These are phyloP conservation scores for Coranthus polyacanthus DNA, from an alignment of 2,797 vertebrate species.

Conservation along the genomic window DNA sequence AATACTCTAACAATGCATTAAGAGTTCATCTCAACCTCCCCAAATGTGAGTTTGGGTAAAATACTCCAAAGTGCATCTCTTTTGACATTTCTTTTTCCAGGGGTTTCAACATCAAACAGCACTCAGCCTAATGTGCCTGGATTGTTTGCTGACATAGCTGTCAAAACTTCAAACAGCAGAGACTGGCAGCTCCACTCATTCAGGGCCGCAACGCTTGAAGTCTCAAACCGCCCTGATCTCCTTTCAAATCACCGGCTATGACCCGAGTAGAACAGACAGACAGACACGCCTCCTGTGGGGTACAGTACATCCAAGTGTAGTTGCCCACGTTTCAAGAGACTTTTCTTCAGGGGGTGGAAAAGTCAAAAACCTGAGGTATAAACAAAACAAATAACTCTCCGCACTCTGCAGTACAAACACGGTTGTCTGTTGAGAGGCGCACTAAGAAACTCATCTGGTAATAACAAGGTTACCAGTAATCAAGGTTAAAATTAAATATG, in stretches of 20 bases:
- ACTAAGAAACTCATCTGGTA: slow-evolving; percentile 1
- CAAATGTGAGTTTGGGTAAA: slow-evolving; percentile 56
- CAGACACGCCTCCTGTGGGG: slow-evolving; percentile 76
- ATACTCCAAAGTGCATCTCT: slow-evolving; percentile 53
- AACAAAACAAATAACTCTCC: slow-evolving; percentile 63
- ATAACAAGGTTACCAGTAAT: slow-evolving; percentile 31
- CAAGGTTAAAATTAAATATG: slow-evolving; percentile 19
- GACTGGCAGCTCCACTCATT: slow-evolving; percentile 75
- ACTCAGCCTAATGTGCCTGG: slow-evolving; percentile 74
- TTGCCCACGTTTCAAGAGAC: slow-evolving; percentile 66
- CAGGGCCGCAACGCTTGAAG: slow-evolving; percentile 63
- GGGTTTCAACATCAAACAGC: slow-evolving; percentile 78
- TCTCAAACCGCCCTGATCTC: slow-evolving; percentile 76
- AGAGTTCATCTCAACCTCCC: slow-evolving; percentile 56
- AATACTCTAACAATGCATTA: slow-evolving; percentile 51
- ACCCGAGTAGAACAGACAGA: slow-evolving; percentile 80
- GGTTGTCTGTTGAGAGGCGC: slow-evolving; percentile 47
- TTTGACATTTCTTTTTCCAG: slow-evolving; percentile 68
- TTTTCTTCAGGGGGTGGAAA: slow-evolving; percentile 50
- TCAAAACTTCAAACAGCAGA: slow-evolving; percentile 83
- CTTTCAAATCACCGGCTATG: slow-evolving; percentile 75
- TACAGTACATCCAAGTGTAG: slow-evolving; percentile 54
- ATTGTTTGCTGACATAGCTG: slow-evolving; percentile 83
- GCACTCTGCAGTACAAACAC: slow-evolving; percentile 48
- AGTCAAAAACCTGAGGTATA: slow-evolving; percentile 35